These are phyloP conservation scores for Brachynemurus nebulosus DNA, from an alignment of 2,888 invertebrate species.

Conservation along the genomic window DNA sequence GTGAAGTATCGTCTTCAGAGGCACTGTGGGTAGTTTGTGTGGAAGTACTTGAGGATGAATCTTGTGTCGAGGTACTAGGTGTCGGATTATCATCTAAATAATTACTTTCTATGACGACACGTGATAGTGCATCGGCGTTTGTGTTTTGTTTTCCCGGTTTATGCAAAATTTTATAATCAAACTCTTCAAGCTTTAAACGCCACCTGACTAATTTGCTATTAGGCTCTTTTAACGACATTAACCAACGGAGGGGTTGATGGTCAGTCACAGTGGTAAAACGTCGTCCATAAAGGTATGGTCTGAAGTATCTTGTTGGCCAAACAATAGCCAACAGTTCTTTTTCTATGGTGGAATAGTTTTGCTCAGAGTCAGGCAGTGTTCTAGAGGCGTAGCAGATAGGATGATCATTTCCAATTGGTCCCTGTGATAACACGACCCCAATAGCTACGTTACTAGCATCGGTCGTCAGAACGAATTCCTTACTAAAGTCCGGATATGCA, in stretches of 20 bases:
- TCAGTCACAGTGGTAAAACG: slow-evolving; percentile 26
- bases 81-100: too few relatives aligned
- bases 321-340: slow-evolving; percentile 27
- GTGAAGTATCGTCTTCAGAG: too few relatives aligned
- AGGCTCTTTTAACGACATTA: slow-evolving; percentile 24
- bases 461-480: too few relatives aligned
- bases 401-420: slow-evolving; percentile 19
- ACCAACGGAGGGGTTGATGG: slow-evolving; percentile 25
- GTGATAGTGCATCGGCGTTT: slow-evolving; percentile 23
- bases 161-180: slow-evolving; percentile 23
- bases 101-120: too few relatives aligned
- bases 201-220: slow-evolving; percentile 22
- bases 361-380: slow-evolving; percentile 24
- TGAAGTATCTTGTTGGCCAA: slow-evolving; percentile 24
- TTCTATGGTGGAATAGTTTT: slow-evolving; percentile 27
- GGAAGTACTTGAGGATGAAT: too few relatives aligned
- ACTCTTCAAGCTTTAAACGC: slow-evolving; percentile 23
- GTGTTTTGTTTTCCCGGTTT: slow-evolving; percentile 22
- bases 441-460: too few relatives aligned
- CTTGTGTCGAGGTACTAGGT: too few relatives aligned
- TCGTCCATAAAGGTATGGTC: slow-evolving; percentile 27
- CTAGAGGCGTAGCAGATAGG: slow-evolving; percentile 26
- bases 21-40: too few relatives aligned
- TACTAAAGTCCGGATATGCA: too few relatives aligned
- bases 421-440: slow-evolving; percentile 25